phyloP scores from a whole-genome alignment of 1,140 invertebrate species.

The Rhopalosiphum maidis region DNA sequence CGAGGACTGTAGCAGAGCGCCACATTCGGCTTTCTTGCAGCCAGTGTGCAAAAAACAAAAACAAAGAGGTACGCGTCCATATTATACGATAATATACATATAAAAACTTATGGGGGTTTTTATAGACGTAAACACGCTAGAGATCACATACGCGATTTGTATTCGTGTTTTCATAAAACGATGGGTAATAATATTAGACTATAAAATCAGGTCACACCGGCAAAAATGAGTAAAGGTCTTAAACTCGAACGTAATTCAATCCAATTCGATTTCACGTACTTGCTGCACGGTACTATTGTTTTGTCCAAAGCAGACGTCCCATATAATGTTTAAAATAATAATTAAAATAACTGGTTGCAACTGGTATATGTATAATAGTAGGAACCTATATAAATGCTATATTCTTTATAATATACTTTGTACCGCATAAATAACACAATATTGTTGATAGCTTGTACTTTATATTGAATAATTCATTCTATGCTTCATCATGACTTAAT shows the following conservation, averaged over 20 bases:
- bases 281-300: background rate
- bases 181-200: background rate
- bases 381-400: background rate
- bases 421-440: background rate
- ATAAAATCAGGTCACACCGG: background rate
- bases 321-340: background rate
- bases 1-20: conserved; percentile 67
- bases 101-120: background rate
- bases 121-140: background rate
- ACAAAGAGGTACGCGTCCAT: conserved; percentile 62
- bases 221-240: background rate
- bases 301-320: background rate
- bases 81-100: background rate
- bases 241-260: background rate
- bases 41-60: conserved; percentile 66
- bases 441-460: background rate
- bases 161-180: background rate
- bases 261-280: background rate
- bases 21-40: conserved; percentile 48
- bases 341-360: background rate
- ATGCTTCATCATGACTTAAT: background rate
- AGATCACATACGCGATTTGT: background rate
- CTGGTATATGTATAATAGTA: background rate
- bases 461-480: background rate
- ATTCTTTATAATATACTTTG: background rate